These are phyloP conservation scores for Drosophila trapezifrons DNA, from an alignment of 1,140 invertebrate species.

Conservation along the genomic window DNA sequence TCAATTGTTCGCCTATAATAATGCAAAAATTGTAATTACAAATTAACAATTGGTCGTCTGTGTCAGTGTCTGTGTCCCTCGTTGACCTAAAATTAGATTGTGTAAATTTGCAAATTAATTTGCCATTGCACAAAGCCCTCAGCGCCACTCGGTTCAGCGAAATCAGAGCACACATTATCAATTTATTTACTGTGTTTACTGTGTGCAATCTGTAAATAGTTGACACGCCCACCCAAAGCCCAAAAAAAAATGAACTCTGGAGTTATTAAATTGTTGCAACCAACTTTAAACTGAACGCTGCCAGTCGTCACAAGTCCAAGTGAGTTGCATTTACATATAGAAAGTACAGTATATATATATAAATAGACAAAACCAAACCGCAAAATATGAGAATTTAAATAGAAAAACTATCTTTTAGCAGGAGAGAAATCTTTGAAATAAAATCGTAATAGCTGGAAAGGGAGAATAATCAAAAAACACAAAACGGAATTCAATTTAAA, in stretches of 20 bases:
- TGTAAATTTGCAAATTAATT: conserved; percentile 74
- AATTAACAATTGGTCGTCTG: conserved; percentile 68
- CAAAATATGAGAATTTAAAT: conserved; percentile 37
- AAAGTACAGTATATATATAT: conserved; percentile 20
- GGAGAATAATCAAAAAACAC: conserved; percentile 23
- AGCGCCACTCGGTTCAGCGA: conserved; percentile 24
- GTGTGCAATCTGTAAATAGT: conserved; percentile 44
- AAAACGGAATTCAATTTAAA: conserved; percentile 35
- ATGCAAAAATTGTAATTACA: conserved; percentile 81
- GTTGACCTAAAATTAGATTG: conserved; percentile 58
- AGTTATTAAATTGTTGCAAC: conserved; percentile 40
- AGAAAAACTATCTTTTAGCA: conserved; percentile 46
- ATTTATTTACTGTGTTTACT: conserved; percentile 50
- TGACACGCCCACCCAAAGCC: conserved; percentile 5
- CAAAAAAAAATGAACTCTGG: not conserved
- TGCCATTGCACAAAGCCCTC: conserved; percentile 43
- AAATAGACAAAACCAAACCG: conserved; percentile 23
- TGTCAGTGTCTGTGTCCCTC: conserved; percentile 6
- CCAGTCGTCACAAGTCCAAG: conserved; percentile 52
- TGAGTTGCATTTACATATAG: conserved; percentile 47
- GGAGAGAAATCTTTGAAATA: conserved; percentile 20
- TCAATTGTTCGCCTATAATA: conserved; percentile 78
- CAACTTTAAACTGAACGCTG: conserved; percentile 43
- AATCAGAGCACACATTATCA: conserved; percentile 51
- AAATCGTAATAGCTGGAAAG: conserved; percentile 33